These are phyloP conservation scores for Bombycilla garrulus DNA, from an alignment of 2,113 vertebrate species.

Conservation along the genomic window DNA sequence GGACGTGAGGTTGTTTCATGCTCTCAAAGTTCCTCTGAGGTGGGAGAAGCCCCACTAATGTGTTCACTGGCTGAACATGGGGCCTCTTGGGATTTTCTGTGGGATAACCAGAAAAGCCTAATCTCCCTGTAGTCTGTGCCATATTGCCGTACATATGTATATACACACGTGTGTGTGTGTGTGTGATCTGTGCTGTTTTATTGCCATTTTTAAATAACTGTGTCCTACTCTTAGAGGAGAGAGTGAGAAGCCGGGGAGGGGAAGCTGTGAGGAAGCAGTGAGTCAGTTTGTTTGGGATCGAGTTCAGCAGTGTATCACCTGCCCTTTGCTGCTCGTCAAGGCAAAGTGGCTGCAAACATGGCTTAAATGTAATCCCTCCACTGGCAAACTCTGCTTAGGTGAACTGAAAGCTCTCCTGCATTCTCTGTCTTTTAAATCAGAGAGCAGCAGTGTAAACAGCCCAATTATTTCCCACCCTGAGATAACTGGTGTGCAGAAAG, in stretches of 20 bases:
- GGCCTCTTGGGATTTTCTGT: not conserved
- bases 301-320: not conserved
- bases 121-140: not conserved
- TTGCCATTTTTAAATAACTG: not conserved
- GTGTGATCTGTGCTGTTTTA: not conserved
- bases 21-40: not conserved
- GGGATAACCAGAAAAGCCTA: not conserved
- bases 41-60: not conserved
- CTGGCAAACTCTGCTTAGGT: not conserved
- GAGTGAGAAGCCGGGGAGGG: not conserved
- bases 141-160: not conserved
- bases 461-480: not conserved
- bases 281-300: not conserved
- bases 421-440: not conserved
- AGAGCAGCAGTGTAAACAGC: not conserved
- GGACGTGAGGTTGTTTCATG: not conserved
- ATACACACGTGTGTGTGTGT: not conserved
- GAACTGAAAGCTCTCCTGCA: not conserved
- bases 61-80: not conserved
- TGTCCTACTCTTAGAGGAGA: not conserved
- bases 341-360: not conserved
- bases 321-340: not conserved
- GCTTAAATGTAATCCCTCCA: not conserved
- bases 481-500: not conserved
- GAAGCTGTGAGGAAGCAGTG: not conserved